Base-by-base conservation (phyloP, 1,140 invertebrate species). In the Druon quercuslanigerum region DNA sequence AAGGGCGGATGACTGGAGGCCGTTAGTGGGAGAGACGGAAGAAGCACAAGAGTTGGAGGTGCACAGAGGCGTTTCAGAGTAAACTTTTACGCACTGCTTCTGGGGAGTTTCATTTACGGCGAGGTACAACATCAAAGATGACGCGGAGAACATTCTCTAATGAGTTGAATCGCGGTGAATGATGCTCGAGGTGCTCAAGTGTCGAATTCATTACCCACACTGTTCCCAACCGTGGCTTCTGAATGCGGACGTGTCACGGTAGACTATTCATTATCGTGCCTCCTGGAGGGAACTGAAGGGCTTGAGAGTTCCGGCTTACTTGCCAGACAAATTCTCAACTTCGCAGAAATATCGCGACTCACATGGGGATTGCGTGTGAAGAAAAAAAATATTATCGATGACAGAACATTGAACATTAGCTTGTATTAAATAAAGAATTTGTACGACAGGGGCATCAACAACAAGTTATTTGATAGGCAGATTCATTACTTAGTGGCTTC, bases 81-180 rank as follows among this genome's bases (percentile, higher is more conserved):
- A 71, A 82, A 80, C 80, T 80, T 82, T 80, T 71, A 72, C 79
- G 77, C 79, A 78, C 17, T 77, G 72, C 80, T 79, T 79, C 77
- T 78, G 82, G 83, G 82, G 84, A 88, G 84, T 87, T 90, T 88
- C 84, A 89, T 87, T 88, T 79, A 73, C 79, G 81, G 71, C 80
- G 79, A 77, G 85, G 84, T 81, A 79, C 84, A 84, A 91, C 88
- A 88, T 90, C 88, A 91, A 90, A 90, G 87, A 90, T 89, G 85
- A 82, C 86, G 85, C 72, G 80, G 82, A 73, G 79, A 86, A 88
- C 88, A 84, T 90, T 88, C 88, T 90, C 87, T 90, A 90, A 91
- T 90, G 90, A 91, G 89, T 90, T 90, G 89, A 89, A 90, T 86
- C 88, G 86, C 76, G 80, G 74, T 84, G 83, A 84, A 84, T 82